These are phyloP conservation scores for Campoletis sonorensis DNA, from an alignment of 1,140 invertebrate genomes.

Conservation along the genomic window DNA sequence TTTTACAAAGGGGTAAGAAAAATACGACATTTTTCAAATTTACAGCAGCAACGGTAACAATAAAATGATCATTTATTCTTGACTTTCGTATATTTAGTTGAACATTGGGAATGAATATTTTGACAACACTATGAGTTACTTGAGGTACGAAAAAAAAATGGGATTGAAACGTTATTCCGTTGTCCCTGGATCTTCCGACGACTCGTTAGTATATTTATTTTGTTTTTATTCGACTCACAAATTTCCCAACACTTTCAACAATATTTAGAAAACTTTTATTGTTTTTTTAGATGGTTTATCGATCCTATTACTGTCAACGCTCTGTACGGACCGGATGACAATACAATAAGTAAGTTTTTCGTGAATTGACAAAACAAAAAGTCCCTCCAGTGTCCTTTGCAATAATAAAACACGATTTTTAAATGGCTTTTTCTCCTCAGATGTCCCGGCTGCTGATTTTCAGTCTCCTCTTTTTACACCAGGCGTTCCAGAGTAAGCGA, in stretches of 20 bases:
- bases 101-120: conserved; percentile 24
- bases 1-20: conserved; percentile 50
- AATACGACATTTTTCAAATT: neutral
- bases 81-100: neutral
- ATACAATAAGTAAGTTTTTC: conserved; percentile 40
- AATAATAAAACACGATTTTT: neutral
- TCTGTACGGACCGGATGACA: conserved; percentile 16
- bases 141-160: conserved; percentile 16
- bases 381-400: neutral
- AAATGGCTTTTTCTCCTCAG: neutral
- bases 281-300: neutral
- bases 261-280: neutral
- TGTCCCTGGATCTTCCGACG: neutral
- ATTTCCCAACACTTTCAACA: too few species aligned
- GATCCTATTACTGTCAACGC: conserved; percentile 44
- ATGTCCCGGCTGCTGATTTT: conserved; percentile 18
- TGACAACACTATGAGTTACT: conserved; percentile 32
- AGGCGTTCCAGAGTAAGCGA: neutral
- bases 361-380: neutral
- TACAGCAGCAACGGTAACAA: neutral
- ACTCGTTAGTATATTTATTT: conserved; percentile 7
- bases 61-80: neutral
- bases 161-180: neutral
- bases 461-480: conserved; percentile 33
- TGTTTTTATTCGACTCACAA: too few species aligned